A percentile compares a stretch with the other conserved stretches of the same genome.
phyloP scores from a whole-genome alignment of 2,888 invertebrate genomes.

The Nemapogon koenigi region DNA sequence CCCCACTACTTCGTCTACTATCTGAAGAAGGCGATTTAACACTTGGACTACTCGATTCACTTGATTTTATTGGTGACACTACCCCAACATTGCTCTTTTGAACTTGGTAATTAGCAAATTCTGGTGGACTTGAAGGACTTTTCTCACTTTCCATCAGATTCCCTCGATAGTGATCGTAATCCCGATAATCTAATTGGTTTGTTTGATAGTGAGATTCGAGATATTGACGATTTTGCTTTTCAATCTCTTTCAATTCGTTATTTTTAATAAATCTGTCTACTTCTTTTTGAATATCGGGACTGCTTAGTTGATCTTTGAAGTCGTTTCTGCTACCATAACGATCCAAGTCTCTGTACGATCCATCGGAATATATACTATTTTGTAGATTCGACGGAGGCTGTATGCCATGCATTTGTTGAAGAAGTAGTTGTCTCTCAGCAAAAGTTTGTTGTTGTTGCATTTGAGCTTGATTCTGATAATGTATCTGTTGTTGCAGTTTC shows the following conservation, averaged over 20 bases:
- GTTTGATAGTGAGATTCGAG: conserved; percentile 47
- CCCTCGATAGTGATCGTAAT: conserved; percentile 37
- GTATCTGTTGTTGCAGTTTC: conserved; percentile 68
- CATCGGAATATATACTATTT: conserved; percentile 55
- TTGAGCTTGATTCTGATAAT: conserved; percentile 68
- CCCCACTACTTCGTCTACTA: conserved; percentile 55
- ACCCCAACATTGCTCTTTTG: conserved; percentile 34
- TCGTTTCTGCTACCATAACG: conserved; percentile 52
- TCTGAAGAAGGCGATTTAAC: conserved; percentile 57
- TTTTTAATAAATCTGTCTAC: conserved; percentile 43
- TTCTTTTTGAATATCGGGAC: conserved; percentile 45
- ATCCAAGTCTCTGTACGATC: conserved; percentile 53
- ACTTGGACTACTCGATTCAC: conserved; percentile 52
- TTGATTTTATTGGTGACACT: conserved; percentile 47
- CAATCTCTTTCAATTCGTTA: conserved; percentile 45
- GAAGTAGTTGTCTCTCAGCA: conserved; percentile 66
- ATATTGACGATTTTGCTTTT: conserved; percentile 42
- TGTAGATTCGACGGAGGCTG: conserved; percentile 57
- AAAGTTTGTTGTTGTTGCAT: conserved; percentile 70
- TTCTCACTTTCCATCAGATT: conserved; percentile 37
- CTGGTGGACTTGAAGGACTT: conserved; percentile 39
- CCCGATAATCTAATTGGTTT: conserved; percentile 39
- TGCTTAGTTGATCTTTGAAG: conserved; percentile 41
- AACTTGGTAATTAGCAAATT: conserved; percentile 36
- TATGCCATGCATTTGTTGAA: conserved; percentile 67